Base-by-base conservation (phyloP, 2,888 invertebrate species). In the Lasioglossum oenotherae region DNA sequence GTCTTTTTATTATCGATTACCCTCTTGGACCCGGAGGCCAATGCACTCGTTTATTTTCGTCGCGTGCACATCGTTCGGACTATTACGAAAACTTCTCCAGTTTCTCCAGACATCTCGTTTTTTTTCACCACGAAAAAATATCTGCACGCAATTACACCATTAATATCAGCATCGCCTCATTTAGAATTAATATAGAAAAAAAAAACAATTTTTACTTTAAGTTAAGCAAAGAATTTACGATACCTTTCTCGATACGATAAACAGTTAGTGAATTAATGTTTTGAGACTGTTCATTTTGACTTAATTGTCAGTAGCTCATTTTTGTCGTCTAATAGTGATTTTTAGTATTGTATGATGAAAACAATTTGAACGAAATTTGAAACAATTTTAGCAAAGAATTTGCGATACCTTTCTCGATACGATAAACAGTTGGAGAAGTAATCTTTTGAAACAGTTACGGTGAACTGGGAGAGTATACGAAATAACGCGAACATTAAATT, bases 1-100 rank as follows among this genome's bases (percentile, higher is more conserved):
- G 16, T 86, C 53, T 71, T 72, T 85, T 73, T 81, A 67, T 87
- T 80, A 82, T 86, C 86, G 80, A 85, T 67, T 35, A 78, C 67
- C 41, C 71, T 35, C 71, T 80, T 73, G 77, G 67, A 81, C 77
- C 69, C 71, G 71, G 23, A 84, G 74, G 73, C 41, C 38, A 74
- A 78, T 27, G 77, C 57, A 23, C 49, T 80, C 71, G 31, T 74
- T 67, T 72, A 64, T 71, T 78, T 73, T 16, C 44, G 67, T 74
- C 35, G 53, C 64, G 74, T 74, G 31, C 19, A 8, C 27, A 31
- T 49, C 23, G n/a, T 57, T 31, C 69, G 46, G 38, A 38, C 31
- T 44, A 64, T 38, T 82, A 23, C 31, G 31, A 23, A 60, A 67
- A 67, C 31, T 67, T 46, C 8, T 46, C 8, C 16, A 41, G 12